Conservation (phyloP, 2,888 invertebrate species). For the Griposia aprilina region DNA sequence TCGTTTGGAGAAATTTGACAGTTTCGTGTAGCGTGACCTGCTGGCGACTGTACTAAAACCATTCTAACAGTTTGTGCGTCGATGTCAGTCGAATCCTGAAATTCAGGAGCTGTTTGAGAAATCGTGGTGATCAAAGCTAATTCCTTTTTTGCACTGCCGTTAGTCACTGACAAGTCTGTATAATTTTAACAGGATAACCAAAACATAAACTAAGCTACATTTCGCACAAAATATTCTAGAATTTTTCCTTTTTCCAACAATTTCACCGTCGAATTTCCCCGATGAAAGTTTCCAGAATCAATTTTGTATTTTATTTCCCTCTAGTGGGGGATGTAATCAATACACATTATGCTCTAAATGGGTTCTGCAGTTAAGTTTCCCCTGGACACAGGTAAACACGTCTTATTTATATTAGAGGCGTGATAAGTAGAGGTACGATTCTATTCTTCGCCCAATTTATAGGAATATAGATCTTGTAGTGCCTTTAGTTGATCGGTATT, state of each 20-base stretch:
- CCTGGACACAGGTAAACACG: conserved; percentile 66
- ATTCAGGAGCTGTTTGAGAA: neutral
- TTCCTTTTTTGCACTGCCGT: neutral
- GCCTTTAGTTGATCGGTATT: neutral
- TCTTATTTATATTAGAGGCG: conserved; percentile 65
- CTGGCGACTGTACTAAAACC: too few species aligned
- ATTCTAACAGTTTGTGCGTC: too few species aligned
- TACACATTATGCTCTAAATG: conserved; percentile 65
- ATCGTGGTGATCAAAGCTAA: neutral
- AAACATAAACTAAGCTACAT: neutral
- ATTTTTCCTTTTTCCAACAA: conserved; percentile 12
- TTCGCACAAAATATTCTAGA: conserved; percentile 26
- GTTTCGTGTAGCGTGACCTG: too few species aligned
- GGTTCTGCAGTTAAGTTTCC: conserved; percentile 56
- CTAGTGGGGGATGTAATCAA: conserved; percentile 63
- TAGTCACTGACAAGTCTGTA: neutral
- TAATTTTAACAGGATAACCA: neutral
- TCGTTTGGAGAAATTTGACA: too few species aligned
- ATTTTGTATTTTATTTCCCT: conserved; percentile 66
- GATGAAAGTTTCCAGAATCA: conserved; percentile 55
- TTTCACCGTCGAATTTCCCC: conserved; percentile 48
- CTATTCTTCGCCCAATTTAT: conserved; percentile 67
- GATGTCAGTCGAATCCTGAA: neutral
- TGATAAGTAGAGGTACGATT: conserved; percentile 66
- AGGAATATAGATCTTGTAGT: conserved; percentile 6